Percentiles rank a stretch among this genome's conserved stretches.
Conservation (phyloP, 2,888 invertebrate genomes). For the Ennomos erosarius region DNA sequence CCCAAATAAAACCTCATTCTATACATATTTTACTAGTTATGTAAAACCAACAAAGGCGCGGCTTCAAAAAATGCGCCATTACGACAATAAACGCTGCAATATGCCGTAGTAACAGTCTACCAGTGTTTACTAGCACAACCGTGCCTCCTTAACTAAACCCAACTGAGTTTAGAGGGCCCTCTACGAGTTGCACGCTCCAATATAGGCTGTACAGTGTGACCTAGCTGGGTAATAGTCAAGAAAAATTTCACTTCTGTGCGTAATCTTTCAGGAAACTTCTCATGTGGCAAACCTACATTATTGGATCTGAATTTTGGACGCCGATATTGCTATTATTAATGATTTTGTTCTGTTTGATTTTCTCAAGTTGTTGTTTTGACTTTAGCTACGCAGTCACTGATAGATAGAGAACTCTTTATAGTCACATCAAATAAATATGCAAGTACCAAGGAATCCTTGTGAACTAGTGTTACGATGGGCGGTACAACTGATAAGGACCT, state of each 20-base stretch:
- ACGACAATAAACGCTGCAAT: slow-evolving; percentile 24
- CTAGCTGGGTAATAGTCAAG: background rate
- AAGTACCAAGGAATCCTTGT: no score
- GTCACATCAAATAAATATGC: no score
- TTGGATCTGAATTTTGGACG: no score
- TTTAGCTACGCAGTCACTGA: no score
- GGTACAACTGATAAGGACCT: no score
- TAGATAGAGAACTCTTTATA: no score
- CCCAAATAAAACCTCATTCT: slow-evolving; percentile 3
- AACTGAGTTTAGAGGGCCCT: slow-evolving; percentile 49
- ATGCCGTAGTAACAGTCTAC: slow-evolving; percentile 30
- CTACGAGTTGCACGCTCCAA: slow-evolving; percentile 27
- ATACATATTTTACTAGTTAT: background rate
- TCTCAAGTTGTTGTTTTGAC: no score
- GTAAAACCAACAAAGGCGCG: slow-evolving; percentile 12
- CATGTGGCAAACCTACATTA: no score
- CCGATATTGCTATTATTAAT: no score
- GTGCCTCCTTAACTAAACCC: slow-evolving; percentile 52
- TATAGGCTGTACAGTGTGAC: slow-evolving; percentile 35
- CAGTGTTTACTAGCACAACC: slow-evolving; percentile 65
- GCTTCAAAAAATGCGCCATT: slow-evolving; percentile 14
- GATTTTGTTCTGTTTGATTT: no score
- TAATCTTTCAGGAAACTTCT: no score
- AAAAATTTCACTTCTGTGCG: background rate
- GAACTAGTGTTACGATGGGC: no score